These are phyloP conservation scores for Platyrinchus mystaceus DNA, from an alignment of 2,797 vertebrate genomes.

Conservation along the genomic window DNA sequence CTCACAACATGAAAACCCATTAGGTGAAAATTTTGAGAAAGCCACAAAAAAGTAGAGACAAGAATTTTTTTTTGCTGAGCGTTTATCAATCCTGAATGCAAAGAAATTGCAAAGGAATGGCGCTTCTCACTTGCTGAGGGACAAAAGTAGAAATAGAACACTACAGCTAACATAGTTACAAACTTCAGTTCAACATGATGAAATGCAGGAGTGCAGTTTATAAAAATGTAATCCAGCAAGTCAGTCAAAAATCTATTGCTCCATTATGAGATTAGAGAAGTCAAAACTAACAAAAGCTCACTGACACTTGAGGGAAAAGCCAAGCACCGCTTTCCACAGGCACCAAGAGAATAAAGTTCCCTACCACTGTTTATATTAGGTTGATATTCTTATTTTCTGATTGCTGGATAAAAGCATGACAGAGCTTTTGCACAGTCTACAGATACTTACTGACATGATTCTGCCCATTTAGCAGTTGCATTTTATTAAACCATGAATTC, in stretches of 20 bases:
- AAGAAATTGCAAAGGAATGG: background rate
- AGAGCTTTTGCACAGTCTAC: background rate
- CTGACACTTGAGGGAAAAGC: background rate
- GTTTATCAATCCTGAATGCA: background rate
- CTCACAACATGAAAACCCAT: background rate
- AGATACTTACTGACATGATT: background rate
- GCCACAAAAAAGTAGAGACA: background rate
- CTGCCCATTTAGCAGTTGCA: background rate
- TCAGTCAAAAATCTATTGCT: background rate
- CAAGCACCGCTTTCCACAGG: background rate
- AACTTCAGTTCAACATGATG: background rate
- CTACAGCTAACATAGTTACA: background rate
- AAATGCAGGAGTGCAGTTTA: background rate
- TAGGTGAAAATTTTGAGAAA: background rate
- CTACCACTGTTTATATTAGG: background rate
- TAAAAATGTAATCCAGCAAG: background rate
- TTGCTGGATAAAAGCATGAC: background rate
- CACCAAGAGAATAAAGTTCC: background rate
- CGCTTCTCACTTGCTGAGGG: background rate
- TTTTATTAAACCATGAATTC: background rate
- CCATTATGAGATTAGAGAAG: background rate
- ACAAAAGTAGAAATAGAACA: background rate
- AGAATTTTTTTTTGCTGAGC: background rate
- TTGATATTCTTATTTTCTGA: background rate
- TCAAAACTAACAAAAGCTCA: background rate